Evolutionary conservation across 2,113 vertebrate genomes (phyloP).

Genomic region (Pao palembangensis): DNA sequence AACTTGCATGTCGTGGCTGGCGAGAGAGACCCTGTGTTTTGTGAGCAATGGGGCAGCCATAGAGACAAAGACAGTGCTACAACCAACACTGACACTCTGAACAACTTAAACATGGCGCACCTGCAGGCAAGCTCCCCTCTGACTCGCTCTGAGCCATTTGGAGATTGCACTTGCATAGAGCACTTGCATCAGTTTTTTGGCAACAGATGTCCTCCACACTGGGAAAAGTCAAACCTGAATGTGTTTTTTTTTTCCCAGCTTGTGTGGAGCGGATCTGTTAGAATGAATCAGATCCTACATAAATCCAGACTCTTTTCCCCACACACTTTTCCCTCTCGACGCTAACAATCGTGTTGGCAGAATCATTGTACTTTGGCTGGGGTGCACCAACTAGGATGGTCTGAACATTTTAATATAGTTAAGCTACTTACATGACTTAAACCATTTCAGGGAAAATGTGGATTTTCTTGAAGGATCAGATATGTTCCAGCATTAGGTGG

Average conservation of each 20-base stretch:
- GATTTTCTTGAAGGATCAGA: too few relatives aligned
- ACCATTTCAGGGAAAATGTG: too few relatives aligned
- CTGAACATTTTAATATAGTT: too few relatives aligned
- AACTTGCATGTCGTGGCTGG: conserved; percentile 73
- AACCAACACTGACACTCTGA: conserved; percentile 53
- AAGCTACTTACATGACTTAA: too few relatives aligned
- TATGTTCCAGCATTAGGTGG: background rate
- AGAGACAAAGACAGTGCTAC: conserved; percentile 56
- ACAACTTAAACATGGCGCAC: conserved; percentile 69
- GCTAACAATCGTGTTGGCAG: conserved; percentile 4
- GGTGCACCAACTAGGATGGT: conserved; percentile 20
- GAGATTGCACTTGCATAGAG: conserved; percentile 35
- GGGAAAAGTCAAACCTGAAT: background rate
- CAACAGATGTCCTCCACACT: conserved; percentile 2
- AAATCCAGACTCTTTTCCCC: conserved; percentile 26
- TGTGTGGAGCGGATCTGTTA: conserved; percentile 3
- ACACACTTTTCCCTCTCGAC: conserved; percentile 14
- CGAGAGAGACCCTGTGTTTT: conserved; percentile 60
- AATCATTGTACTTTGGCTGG: conserved; percentile 25
- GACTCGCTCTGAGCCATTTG: conserved; percentile 30
- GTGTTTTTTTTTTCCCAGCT: conserved; percentile 6
- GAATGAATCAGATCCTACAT: conserved; percentile 23
- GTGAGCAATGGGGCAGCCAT: conserved; percentile 63
- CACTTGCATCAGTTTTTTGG: background rate
- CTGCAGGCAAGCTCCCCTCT: conserved; percentile 62